Percentiles rank a stretch among this genome's conserved stretches.
Evolutionary conservation across 2,113 vertebrate genomes (phyloP).

Genomic region (Pica pica): DNA sequence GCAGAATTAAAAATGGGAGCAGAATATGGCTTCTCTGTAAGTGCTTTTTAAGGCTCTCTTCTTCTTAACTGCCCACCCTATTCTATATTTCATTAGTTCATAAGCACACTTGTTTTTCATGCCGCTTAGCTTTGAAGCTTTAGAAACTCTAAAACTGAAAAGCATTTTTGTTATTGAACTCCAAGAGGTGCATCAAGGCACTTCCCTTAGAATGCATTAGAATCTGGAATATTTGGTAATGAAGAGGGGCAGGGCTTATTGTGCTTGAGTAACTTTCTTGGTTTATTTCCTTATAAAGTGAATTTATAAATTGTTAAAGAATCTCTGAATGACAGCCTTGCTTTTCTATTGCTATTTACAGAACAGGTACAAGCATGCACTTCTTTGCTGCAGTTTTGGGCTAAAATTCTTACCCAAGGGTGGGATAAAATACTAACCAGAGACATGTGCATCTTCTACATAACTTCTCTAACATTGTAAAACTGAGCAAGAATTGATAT

Average conservation of each 20-base stretch:
- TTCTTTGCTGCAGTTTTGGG: background rate
- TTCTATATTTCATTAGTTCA: conserved; percentile 2
- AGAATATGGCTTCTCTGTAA: background rate
- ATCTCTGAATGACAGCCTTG: background rate
- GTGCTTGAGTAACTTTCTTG: background rate
- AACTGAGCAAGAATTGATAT: background rate
- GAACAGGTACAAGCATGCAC: background rate
- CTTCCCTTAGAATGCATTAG: background rate
- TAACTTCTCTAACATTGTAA: background rate
- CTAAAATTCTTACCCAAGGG: background rate
- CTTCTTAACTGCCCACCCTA: background rate
- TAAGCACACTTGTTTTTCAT: background rate
- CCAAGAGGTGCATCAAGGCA: background rate
- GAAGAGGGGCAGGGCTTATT: background rate
- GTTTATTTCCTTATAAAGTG: background rate
- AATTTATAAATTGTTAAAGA: background rate
- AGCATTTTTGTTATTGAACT: background rate
- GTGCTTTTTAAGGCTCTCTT: background rate
- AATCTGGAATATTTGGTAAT: background rate
- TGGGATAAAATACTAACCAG: background rate
- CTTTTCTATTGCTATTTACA: background rate
- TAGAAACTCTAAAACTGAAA: background rate
- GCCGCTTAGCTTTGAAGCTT: background rate
- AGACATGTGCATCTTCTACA: background rate
- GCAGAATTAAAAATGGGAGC: background rate